phyloP scores from a whole-genome alignment of 1,140 invertebrate genomes.

The Leptinotarsa lineolata region DNA sequence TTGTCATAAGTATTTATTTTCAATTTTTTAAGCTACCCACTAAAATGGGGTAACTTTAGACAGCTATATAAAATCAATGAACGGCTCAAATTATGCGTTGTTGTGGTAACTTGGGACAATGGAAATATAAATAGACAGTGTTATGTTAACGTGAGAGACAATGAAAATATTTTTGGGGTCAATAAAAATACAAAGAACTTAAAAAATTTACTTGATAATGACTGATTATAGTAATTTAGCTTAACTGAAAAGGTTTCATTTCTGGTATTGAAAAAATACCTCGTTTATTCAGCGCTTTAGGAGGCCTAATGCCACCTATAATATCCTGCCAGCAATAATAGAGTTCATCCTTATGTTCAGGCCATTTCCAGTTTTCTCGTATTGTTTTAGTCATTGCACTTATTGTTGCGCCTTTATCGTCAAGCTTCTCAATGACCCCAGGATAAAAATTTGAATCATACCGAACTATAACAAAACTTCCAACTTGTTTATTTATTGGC shows the following conservation, averaged over 20 bases:
- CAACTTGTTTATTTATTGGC: conserved; percentile 18
- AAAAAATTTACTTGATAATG: conserved; percentile 14
- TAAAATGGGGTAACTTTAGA: conserved; percentile 10
- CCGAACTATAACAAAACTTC: conserved; percentile 15
- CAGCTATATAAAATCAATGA: conserved; percentile 15
- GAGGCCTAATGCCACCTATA: conserved; percentile 16
- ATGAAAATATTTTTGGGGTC: conserved; percentile 19
- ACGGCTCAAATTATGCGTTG: conserved; percentile 16
- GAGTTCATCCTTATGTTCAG: conserved; percentile 17
- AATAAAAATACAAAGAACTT: conserved; percentile 15
- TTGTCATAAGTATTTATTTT: conserved; percentile 12
- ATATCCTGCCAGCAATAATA: conserved; percentile 20
- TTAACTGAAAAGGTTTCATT: conserved; percentile 12
- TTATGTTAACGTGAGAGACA: conserved; percentile 19
- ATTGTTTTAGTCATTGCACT: conserved; percentile 17
- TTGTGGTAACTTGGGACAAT: conserved; percentile 15
- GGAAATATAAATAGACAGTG: conserved; percentile 19
- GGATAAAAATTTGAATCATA: conserved; percentile 19
- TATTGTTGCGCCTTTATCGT: conserved; percentile 18
- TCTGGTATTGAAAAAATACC: conserved; percentile 16
- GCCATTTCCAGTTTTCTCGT: conserved; percentile 18
- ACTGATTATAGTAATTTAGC: conserved; percentile 18
- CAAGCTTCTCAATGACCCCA: conserved; percentile 19
- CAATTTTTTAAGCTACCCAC: conserved; percentile 25
- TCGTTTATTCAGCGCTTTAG: conserved; percentile 13